Percentiles rank a stretch among this genome's conserved stretches.
phyloP scores from a whole-genome alignment of 2,797 vertebrate genomes.

The Aplochiton taeniatus region DNA sequence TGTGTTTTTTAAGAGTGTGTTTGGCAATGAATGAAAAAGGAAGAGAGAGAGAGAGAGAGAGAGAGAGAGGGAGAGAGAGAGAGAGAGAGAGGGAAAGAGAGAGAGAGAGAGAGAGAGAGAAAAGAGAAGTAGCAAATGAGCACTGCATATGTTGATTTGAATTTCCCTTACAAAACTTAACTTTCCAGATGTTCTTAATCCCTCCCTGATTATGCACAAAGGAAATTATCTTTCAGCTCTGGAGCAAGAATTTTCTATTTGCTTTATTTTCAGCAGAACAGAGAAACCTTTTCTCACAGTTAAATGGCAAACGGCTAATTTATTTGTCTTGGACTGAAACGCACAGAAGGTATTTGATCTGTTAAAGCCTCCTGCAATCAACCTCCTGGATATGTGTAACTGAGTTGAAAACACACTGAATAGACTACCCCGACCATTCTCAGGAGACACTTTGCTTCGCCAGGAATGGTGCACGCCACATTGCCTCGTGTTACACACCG shows the following conservation, averaged over 20 bases:
- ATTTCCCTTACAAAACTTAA: constrained; percentile 14
- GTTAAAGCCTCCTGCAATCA: constrained; percentile 42
- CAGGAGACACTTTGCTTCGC: constrained; percentile 16
- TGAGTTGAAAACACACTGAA: constrained; percentile 38
- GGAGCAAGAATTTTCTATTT: constrained; percentile 22
- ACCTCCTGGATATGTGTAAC: constrained; percentile 21
- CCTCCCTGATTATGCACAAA: constrained; percentile 17
- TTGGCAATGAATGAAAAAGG: background rate
- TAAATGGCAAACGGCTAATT: constrained; percentile 24
- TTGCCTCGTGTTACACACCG: constrained; percentile 26
- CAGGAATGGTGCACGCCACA: constrained; percentile 12
- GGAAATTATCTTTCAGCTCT: constrained; percentile 28
- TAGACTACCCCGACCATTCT: constrained; percentile 17
- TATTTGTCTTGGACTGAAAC: constrained; percentile 47
- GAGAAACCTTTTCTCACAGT: constrained; percentile 31
- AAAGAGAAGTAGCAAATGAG: constrained; percentile 3
- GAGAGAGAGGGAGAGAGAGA: background rate
- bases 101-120: background rate
- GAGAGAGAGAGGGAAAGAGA: background rate
- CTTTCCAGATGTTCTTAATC: constrained; percentile 38
- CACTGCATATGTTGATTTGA: constrained; percentile 15
- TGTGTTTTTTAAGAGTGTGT: background rate
- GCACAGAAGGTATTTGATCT: constrained; percentile 39
- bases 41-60: constrained; percentile 9
- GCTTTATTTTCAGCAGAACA: constrained; percentile 37